Evolutionary conservation across 2,797 vertebrate genomes (phyloP), one percentile per base, ranked within the genome.

Genomic region (Threskiornis aethiopicus): DNA sequence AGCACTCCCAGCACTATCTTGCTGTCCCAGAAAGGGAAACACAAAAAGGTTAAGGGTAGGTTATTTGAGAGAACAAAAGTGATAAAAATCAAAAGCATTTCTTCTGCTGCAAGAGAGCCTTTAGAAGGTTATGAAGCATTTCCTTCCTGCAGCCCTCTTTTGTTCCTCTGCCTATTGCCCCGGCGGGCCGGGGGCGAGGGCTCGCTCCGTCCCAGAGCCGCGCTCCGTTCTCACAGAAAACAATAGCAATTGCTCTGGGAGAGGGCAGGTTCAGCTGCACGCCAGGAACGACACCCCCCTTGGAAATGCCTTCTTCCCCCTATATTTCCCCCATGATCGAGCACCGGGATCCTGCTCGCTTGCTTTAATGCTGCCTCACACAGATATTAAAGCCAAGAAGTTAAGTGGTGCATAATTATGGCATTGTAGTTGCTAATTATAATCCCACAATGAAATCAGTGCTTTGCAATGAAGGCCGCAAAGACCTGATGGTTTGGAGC

Each of bases 391-490:
- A 98, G 96, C 95, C 97, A 93, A 96, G 96, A 79, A 97, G 95
- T 97, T 96, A 97, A 98, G 96, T 85, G 67, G 79, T 80, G 93
- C 92, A 11, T 97, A 97, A 98, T 98, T 98, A 98, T 13, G 95
- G 98, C 97, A 80, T 94, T 97, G 97, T 84, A 94, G 90, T 78
- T 81, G 93, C 96, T 98, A 97, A 97, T 98, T 98, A 97, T 58
- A 87, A 98, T 86, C 97, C 98, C 98, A 96, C 98, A 97, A 91
- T 82, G 96, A 96, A 97, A 94, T 84, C 95, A 59, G 85, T 51
- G 95, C 97, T 96, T 90, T 22, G 73, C 92, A 80, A 67, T 9
- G 61, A 55, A 72, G 92, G 96, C 97, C 84, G 1, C 96, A 77
- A 93, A 84, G 94, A 92, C 84, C 76, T 88, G 89, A 93, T 79